These are phyloP conservation scores for Apamea anceps DNA, from an alignment of 2,888 invertebrate genomes.

Conservation along the genomic window DNA sequence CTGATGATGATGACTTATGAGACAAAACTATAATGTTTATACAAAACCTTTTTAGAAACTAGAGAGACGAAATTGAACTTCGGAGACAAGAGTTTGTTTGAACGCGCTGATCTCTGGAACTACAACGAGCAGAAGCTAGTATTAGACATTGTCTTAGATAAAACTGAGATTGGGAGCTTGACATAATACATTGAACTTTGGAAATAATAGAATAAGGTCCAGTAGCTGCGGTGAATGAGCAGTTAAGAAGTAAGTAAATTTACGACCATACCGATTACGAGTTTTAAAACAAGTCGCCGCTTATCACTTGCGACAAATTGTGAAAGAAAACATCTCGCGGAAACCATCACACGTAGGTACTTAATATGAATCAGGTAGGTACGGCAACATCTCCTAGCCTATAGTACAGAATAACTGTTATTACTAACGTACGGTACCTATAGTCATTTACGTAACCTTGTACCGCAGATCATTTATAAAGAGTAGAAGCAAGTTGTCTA, in stretches of 20 bases:
- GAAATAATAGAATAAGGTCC: background rate
- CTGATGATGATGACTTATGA: background rate
- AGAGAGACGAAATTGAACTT: background rate
- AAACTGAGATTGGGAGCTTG: background rate
- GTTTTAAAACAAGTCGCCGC: slow-evolving; percentile 35
- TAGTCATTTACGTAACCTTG: background rate
- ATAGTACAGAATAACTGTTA: no score
- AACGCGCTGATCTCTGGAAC: no score
- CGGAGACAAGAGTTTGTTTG: no score
- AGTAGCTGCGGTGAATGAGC: background rate
- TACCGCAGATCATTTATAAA: background rate
- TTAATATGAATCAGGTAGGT: no score
- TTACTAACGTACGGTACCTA: no score
- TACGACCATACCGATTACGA: slow-evolving; percentile 1
- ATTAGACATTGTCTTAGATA: background rate
- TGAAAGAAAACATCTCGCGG: slow-evolving; percentile 29
- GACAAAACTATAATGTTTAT: background rate
- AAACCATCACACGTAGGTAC: background rate
- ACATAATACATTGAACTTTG: background rate
- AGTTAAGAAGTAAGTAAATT: background rate
- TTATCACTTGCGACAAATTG: slow-evolving; percentile 54
- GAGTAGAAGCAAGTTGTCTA: background rate
- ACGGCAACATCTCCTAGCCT: slow-evolving; percentile 4
- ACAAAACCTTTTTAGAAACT: background rate
- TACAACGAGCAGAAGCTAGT: no score